A percentile compares a stretch with the other conserved stretches of the same genome.
Evolutionary conservation across 2,888 invertebrate species (phyloP).

Genomic region (Acanthosoma haemorrhoidale): DNA sequence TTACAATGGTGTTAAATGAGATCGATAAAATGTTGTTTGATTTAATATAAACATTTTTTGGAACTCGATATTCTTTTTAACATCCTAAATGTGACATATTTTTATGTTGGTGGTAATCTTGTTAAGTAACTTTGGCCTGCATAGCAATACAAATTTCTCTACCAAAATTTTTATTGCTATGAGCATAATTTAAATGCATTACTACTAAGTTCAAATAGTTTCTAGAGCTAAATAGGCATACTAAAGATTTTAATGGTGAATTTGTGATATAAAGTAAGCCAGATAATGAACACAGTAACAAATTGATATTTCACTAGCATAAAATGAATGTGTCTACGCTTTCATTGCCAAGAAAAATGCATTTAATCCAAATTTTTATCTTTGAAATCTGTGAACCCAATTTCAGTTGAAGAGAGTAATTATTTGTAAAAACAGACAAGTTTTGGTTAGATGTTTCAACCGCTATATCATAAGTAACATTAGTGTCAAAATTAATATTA

Average conservation of each 20-base stretch:
- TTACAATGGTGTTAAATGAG: background rate
- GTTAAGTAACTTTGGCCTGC: no score
- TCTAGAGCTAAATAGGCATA: background rate
- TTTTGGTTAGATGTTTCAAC: conserved; percentile 8
- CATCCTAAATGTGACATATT: no score
- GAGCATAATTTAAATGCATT: background rate
- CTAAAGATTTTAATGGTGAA: no score
- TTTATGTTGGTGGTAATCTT: no score
- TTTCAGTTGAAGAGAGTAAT: background rate
- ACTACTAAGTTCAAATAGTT: background rate
- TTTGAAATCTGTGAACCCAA: background rate
- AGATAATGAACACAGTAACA: background rate
- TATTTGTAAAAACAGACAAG: background rate
- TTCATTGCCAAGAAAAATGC: conserved; percentile 13
- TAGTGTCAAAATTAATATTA: conserved; percentile 29
- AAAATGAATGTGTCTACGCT: conserved; percentile 11
- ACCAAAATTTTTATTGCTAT: background rate
- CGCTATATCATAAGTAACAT: conserved; percentile 22
- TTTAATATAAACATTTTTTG: background rate
- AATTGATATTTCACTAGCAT: background rate
- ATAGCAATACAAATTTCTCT: no score
- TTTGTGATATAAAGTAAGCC: background rate
- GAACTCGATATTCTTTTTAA: no score
- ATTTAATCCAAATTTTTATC: conserved; percentile 33
- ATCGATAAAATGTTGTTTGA: background rate